Conservation (phyloP, 1,140 invertebrate genomes). For the Ruditapes philippinarum region DNA sequence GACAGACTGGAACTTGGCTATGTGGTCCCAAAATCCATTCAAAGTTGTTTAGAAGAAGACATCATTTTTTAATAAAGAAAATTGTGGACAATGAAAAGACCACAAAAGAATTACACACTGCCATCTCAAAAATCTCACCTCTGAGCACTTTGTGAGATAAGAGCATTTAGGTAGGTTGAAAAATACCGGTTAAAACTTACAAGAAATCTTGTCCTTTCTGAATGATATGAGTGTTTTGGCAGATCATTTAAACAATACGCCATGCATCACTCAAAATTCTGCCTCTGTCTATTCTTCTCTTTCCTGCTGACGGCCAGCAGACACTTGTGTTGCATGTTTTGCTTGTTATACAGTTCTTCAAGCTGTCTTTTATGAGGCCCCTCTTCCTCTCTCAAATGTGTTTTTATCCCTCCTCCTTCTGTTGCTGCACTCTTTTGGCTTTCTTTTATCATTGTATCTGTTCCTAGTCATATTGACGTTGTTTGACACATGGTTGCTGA, state of each 20-base stretch:
- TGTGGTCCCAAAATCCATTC: too few relatives aligned
- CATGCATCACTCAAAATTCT: background rate
- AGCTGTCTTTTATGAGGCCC: constrained; percentile 76
- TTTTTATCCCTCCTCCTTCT: constrained; percentile 78
- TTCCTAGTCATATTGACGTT: constrained; percentile 83
- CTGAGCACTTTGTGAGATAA: too few relatives aligned
- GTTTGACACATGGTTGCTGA: constrained; percentile 77
- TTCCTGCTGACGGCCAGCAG: constrained; percentile 41
- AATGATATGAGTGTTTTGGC: constrained; percentile 70
- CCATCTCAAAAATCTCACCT: too few relatives aligned
- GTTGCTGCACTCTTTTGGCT: constrained; percentile 73
- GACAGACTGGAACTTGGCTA: too few relatives aligned
- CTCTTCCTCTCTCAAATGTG: constrained; percentile 72
- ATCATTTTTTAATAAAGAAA: too few relatives aligned
- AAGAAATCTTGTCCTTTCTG: constrained; percentile 58
- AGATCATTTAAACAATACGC: constrained; percentile 55
- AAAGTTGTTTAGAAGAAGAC: too few relatives aligned
- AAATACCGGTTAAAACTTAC: constrained; percentile 45
- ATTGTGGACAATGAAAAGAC: too few relatives aligned
- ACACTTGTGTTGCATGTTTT: constrained; percentile 66
- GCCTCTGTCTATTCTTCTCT: constrained; percentile 57
- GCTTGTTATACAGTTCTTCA: constrained; percentile 76
- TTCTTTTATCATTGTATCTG: constrained; percentile 84
- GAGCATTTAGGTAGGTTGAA: too few relatives aligned
- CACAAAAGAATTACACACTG: too few relatives aligned